These are phyloP conservation scores for Gobio occitaniae DNA, from an alignment of 2,797 vertebrate species.

Conservation along the genomic window DNA sequence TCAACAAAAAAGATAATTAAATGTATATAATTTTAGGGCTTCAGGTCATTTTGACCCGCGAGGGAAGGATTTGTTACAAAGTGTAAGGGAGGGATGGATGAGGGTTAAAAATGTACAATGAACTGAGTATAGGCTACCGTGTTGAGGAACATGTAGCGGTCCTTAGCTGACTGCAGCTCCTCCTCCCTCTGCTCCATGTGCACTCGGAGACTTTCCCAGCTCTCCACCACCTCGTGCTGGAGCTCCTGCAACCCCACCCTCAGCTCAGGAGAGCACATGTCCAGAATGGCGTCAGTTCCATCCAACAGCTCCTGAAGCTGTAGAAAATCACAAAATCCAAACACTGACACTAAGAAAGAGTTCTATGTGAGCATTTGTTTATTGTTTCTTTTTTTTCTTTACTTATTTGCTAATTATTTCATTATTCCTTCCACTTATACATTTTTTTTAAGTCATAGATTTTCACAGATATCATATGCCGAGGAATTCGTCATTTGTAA, in stretches of 20 bases:
- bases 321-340: constrained; percentile 25
- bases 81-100: no score
- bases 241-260: constrained; percentile 72
- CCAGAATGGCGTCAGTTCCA: constrained; percentile 68
- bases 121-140: constrained; percentile 72
- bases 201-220: constrained; percentile 82
- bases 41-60: no score
- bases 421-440: background rate
- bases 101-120: background rate
- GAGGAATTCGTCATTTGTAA: background rate
- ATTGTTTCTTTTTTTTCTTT: background rate
- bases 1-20: no score
- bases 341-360: background rate
- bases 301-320: constrained; percentile 87
- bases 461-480: background rate
- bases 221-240: constrained; percentile 81
- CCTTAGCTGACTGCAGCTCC: constrained; percentile 73
- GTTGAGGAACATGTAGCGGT: constrained; percentile 80
- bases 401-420: background rate
- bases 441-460: background rate
- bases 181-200: constrained; percentile 74
- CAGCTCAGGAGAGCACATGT: constrained; percentile 70
- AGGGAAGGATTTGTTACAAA: no score
- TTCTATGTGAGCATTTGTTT: background rate
- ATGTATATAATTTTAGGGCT: no score